Evolutionary conservation across 2,888 invertebrate species (phyloP).

Genomic region (Meiosimyza platycephala): DNA sequence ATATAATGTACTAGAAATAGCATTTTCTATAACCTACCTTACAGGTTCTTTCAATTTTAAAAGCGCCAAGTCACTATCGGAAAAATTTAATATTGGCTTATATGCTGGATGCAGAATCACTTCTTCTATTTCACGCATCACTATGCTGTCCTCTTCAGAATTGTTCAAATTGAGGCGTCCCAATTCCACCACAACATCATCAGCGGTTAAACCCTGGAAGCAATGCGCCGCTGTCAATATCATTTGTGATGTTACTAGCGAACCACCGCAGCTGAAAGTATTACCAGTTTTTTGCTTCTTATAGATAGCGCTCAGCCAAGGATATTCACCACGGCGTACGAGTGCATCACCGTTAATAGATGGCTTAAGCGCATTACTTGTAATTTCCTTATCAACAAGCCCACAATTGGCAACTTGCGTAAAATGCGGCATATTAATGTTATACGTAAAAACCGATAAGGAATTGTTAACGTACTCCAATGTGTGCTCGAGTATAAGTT

Average conservation of each 20-base stretch:
- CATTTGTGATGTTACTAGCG: slow-evolving; percentile 56
- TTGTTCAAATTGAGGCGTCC: slow-evolving; percentile 64
- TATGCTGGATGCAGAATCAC: slow-evolving; percentile 67
- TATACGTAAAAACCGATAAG: not conserved
- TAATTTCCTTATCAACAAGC: slow-evolving; percentile 32
- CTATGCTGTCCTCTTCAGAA: slow-evolving; percentile 47
- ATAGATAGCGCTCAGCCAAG: slow-evolving; percentile 75
- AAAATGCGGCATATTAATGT: not conserved
- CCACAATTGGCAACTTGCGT: slow-evolving; percentile 48
- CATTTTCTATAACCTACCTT: no score
- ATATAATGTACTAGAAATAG: no score
- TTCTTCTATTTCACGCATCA: slow-evolving; percentile 46
- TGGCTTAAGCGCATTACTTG: slow-evolving; percentile 50
- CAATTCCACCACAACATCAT: slow-evolving; percentile 59
- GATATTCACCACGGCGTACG: slow-evolving; percentile 70
- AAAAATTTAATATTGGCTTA: slow-evolving; percentile 47
- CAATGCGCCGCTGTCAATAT: slow-evolving; percentile 68
- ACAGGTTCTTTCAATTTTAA: no score
- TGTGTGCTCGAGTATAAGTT: not conserved
- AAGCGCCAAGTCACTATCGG: slow-evolving; percentile 51
- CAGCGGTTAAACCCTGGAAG: slow-evolving; percentile 51
- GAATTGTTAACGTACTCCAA: not conserved
- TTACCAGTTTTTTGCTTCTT: slow-evolving; percentile 62
- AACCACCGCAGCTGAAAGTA: slow-evolving; percentile 61
- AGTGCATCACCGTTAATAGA: slow-evolving; percentile 36